These are phyloP conservation scores for Lepidocyrtinus sp. DNA, from an alignment of 2,888 invertebrate species.

Conservation along the genomic window DNA sequence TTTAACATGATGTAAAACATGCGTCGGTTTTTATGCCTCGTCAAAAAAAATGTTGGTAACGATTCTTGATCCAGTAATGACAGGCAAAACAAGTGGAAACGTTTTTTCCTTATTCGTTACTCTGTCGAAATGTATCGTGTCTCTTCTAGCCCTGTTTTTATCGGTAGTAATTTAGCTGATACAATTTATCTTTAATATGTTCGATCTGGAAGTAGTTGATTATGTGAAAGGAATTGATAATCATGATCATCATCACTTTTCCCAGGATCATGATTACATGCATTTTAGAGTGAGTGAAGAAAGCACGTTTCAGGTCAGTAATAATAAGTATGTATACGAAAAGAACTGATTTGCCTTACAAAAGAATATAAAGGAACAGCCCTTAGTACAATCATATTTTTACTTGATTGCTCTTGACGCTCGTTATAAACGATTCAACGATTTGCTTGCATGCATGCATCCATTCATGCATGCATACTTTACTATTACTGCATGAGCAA, in stretches of 20 bases:
- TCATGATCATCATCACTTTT: constrained; percentile 18
- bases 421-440: constrained; percentile 46
- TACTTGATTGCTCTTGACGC: constrained; percentile 42
- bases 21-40: neutral
- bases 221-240: constrained; percentile 25
- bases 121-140: no score
- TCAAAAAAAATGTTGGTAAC: no score
- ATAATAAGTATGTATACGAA: constrained; percentile 2
- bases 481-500: constrained; percentile 22
- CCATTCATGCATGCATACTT: constrained; percentile 48
- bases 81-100: no score
- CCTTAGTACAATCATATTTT: constrained; percentile 35
- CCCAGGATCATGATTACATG: constrained; percentile 13
- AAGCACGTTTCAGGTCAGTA: neutral
- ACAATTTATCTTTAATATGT: constrained; percentile 2
- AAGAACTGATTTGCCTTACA: constrained; percentile 20
- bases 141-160: no score
- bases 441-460: constrained; percentile 25
- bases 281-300: neutral
- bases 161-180: neutral
- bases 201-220: constrained; percentile 20
- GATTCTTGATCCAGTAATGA: no score
- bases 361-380: constrained; percentile 10
- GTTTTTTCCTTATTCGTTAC: no score
- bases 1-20: neutral